Evolutionary conservation across 2,888 invertebrate species (phyloP), one percentile per base, ranked within the genome.

Genomic region (Apotomis turbidana): DNA sequence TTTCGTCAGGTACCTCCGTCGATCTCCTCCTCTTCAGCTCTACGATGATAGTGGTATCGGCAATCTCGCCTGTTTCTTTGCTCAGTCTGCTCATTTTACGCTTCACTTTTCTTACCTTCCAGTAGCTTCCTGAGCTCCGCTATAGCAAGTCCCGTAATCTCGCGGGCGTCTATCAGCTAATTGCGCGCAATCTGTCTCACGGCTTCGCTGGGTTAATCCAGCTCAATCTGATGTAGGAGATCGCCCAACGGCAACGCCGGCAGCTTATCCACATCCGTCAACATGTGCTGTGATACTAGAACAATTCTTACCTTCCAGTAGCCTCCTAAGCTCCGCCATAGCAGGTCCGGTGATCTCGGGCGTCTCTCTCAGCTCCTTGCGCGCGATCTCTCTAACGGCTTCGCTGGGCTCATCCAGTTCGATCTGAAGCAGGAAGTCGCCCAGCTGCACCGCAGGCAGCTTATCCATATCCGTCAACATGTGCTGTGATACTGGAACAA

Each of bases 391-490:
- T 78, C 91, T 90, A 27, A 95, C 93, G 66, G 95, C 94, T 5
- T 95, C 93, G 12, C 91, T 87, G 0, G 96, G 94, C 51, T 95
- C 95, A 0, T 95, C 95, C 71, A 97, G 86, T 82, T 97, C 97
- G 77, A 97, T 95, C 80, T 95, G 94, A 52, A 96, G 93, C 8
- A 93, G 90, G 82, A 94, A 95, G 78, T 95, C 94, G 1, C 96
- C 97, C 57, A 97, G 87, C 86, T 96, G 94, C 52, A 97, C 88
- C 1, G 93, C 94, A 6, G 97, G 97, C 74, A 97, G 81, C 77
- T 94, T 93, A 15, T 95, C 94, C 82, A 96, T 88, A 68, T 96
- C 95, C 58, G 97, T 96, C 83, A 97, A 88, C 96, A 97, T 96
- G 72, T 95, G 96, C 78, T 94, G 95, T 73, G 95, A 93, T 89